These are phyloP conservation scores for Eucera pruinosa DNA, from an alignment of 2,888 invertebrate species.

Conservation along the genomic window DNA sequence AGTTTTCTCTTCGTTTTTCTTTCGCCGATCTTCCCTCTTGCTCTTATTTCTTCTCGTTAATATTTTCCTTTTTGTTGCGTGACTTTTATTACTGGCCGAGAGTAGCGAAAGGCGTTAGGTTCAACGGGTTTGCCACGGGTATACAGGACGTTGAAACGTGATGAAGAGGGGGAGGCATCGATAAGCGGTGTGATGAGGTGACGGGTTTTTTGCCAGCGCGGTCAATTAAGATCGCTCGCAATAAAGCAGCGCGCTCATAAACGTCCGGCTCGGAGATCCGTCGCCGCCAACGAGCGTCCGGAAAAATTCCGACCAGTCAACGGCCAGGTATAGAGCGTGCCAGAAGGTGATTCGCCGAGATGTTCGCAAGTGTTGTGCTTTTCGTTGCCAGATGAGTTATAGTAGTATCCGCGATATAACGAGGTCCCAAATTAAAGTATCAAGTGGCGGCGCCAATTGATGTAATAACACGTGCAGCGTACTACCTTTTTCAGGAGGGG, in stretches of 20 bases:
- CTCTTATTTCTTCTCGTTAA: slow-evolving; percentile 4
- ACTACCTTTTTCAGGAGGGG: too few species aligned
- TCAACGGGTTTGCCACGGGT: neutral
- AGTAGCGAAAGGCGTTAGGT: too few species aligned
- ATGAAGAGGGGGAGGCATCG: neutral
- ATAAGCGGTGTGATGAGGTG: slow-evolving; percentile 15
- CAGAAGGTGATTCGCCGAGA: neutral
- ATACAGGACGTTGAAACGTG: neutral
- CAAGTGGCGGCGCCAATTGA: neutral
- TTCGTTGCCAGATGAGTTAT: slow-evolving; percentile 20
- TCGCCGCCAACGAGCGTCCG: neutral
- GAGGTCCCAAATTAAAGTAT: neutral
- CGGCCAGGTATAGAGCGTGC: slow-evolving; percentile 28
- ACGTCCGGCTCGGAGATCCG: slow-evolving; percentile 16
- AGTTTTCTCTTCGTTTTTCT: slow-evolving; percentile 1
- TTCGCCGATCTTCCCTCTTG: neutral
- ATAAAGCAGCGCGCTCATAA: slow-evolving; percentile 35
- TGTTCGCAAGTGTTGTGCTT: neutral
- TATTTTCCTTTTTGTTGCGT: neutral
- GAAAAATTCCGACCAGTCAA: slow-evolving; percentile 6
- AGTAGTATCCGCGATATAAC: neutral
- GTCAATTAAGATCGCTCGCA: slow-evolving; percentile 40
- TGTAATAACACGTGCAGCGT: neutral
- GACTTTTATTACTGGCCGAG: neutral
- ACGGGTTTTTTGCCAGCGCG: slow-evolving; percentile 27